These are phyloP conservation scores for Philypnodon macrostomus DNA, from an alignment of 2,797 vertebrate genomes.

Conservation along the genomic window DNA sequence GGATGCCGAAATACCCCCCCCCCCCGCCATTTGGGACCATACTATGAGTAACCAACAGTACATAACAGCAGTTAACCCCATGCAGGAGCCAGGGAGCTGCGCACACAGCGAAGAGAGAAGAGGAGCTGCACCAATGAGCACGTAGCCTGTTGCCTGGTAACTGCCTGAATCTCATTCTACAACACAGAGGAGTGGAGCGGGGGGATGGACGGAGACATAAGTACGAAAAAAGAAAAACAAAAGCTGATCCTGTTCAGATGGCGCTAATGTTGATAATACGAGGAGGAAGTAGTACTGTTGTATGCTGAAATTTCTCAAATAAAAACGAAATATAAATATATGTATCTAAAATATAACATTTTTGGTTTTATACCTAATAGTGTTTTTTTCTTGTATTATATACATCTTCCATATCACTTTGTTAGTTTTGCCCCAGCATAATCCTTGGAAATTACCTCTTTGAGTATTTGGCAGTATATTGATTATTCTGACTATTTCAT, in stretches of 20 bases:
- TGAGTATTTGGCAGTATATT: too few species aligned
- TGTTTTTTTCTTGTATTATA: too few species aligned
- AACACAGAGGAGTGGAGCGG: constrained; percentile 47
- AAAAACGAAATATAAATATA: too few species aligned
- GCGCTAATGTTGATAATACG: too few species aligned
- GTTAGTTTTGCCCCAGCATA: too few species aligned
- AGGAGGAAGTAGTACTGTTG: too few species aligned
- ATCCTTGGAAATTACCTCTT: too few species aligned
- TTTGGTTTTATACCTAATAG: too few species aligned
- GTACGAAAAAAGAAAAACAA: constrained; percentile 29
- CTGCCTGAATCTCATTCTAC: constrained; percentile 68
- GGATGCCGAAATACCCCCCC: constrained; percentile 47
- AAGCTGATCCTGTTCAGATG: constrained; percentile 43
- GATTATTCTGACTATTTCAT: too few species aligned
- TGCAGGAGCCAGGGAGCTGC: constrained; percentile 44
- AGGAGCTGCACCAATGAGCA: constrained; percentile 64
- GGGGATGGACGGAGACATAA: constrained; percentile 10
- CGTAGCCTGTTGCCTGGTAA: constrained; percentile 82
- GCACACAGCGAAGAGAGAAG: constrained; percentile 19
- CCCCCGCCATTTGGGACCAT: constrained; percentile 46
- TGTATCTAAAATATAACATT: too few species aligned
- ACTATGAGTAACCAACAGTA: constrained; percentile 67
- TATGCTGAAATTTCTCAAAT: too few species aligned
- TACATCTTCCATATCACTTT: too few species aligned
- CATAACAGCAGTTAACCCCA: constrained; percentile 70